phyloP scores from a whole-genome alignment of 1,140 invertebrate genomes.

The Cotesia glomerata region DNA sequence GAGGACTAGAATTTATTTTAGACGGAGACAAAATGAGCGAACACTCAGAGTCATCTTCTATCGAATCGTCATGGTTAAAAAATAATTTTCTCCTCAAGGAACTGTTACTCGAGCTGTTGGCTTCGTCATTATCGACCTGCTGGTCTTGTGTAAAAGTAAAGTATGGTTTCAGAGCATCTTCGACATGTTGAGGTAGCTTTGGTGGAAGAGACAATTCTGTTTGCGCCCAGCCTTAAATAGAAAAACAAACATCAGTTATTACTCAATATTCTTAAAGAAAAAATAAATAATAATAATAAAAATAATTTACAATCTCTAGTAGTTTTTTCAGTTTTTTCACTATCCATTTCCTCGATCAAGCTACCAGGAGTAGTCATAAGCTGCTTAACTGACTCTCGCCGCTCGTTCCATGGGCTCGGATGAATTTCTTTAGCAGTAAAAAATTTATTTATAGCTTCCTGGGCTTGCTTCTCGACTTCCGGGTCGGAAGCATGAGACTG shows the following conservation, averaged over 20 bases:
- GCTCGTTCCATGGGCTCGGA: slow-evolving; percentile 60
- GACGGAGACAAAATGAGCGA: slow-evolving; percentile 42
- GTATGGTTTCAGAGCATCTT: slow-evolving; percentile 68
- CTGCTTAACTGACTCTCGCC: slow-evolving; percentile 31
- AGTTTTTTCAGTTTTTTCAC: slow-evolving; percentile 25
- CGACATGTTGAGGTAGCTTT: slow-evolving; percentile 66
- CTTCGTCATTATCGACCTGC: slow-evolving; percentile 41
- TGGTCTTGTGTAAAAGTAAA: slow-evolving; percentile 67
- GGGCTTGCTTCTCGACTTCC: slow-evolving; percentile 62
- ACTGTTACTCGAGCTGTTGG: slow-evolving; percentile 49
- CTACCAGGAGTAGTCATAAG: slow-evolving; percentile 34
- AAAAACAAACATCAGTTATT: slow-evolving; percentile 7
- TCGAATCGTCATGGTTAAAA: slow-evolving; percentile 46
- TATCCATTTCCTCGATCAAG: slow-evolving; percentile 24
- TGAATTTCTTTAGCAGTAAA: slow-evolving; percentile 64
- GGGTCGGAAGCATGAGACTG: slow-evolving; percentile 61
- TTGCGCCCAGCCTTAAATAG: slow-evolving; percentile 64
- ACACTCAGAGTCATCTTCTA: slow-evolving; percentile 43
- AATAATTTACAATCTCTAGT: slow-evolving; percentile 16
- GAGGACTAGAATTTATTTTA: slow-evolving; percentile 46
- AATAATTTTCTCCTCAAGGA: slow-evolving; percentile 59
- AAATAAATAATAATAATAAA: not conserved
- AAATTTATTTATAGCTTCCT: slow-evolving; percentile 64
- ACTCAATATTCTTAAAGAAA: not conserved
- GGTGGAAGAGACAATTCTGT: slow-evolving; percentile 67